Base-by-base conservation (phyloP, 2,113 vertebrate genomes). In the Vireo altiloquus region DNA sequence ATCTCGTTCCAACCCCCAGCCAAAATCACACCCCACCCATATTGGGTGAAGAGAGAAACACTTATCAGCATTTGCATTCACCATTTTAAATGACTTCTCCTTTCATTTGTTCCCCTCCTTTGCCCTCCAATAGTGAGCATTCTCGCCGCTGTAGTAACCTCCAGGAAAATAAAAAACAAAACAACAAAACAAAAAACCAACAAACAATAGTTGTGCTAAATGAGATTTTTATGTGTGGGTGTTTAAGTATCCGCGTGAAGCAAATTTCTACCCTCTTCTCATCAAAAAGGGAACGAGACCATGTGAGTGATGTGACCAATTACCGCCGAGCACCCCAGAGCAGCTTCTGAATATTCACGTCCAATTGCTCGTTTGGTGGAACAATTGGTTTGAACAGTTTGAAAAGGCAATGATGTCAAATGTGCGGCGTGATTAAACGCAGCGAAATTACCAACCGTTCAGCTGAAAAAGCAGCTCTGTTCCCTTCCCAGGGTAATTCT, bases 361-460 rank as follows among this genome's bases (percentile, higher is more conserved):
- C 90, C 93, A 37, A 86, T 90, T 78, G 82, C 93, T 86, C 13
- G 30, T 96, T 86, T 50, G 87, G 76, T 94, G 90, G 94, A 97
- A 96, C 90, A 96, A 95, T 93, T 91, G 82, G 90, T 40, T 59
- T 60, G 85, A 95, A 4, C 42, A 44, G 47, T 92, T 70, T 93
- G 90, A 95, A 97, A 97, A 96, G 87, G 92, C 92, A 46, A 63
- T 44, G 87, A 92, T 88, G 93, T 96, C 94, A 94, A 96, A 96
- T 11, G 68, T 88, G 93, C 14, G 13, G 71, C 7, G 37, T 71
- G 90, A 94, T 96, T 94, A 94, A 95, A 96, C 28, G 16, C 87
- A 31, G 82, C 0, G 10, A 81, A 83, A 96, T 93, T 90, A 83
- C 72, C 89, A 86, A 76, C 52, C 54, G 4, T 31, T 46, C 82